Base-by-base conservation (phyloP, 2,113 vertebrate species). In the Pongo pygmaeus region DNA sequence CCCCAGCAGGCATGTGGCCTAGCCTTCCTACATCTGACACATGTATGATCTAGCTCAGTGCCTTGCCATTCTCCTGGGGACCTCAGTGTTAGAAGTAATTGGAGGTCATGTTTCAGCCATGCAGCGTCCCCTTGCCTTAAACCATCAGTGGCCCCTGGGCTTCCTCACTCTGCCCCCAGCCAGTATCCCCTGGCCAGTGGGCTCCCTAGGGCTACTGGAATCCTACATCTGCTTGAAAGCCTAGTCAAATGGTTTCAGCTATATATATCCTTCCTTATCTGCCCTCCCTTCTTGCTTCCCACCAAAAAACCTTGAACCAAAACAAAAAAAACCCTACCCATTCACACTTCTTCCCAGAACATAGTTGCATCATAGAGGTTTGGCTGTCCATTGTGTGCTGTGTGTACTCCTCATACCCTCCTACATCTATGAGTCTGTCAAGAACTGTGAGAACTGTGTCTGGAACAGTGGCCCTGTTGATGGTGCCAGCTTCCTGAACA, bases 401-500 rank as follows among this genome's bases (percentile, higher is more conserved):
- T 43, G 91, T 89, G 93, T 30, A 86, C 83, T 46, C 48, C 55
- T 55, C 84, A 57, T 79, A 74, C 74, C 81, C 89, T 78, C 50
- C 27, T 50, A n/a, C 75, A 27, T 93, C 95, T 97, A 92, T 83
- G 89, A 94, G 48, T 90, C 79, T 94, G 89, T 92, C 57, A 52
- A 64, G 94, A 95, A 94, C 94, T 11, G 30, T 77, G 64, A 91
- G 89, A 87, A 67, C 79, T 94, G 84, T 43, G 91, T 88, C 83
- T 75, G 88, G 90, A 97, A 97, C 35, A 30, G 85, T 20, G 77
- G 61, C 83, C 92, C 69, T 90, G 84, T 57, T 69, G 77, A 69
- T 55, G 79, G 61, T 69, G 40, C 93, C 94, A 90, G 85, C 86
- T 93, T 97, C 96, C 92, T 75, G 74, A 89, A 57, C 87, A 96